phyloP scores from a whole-genome alignment of 2,797 vertebrate species.

The Lagorchestes hirsutus region DNA sequence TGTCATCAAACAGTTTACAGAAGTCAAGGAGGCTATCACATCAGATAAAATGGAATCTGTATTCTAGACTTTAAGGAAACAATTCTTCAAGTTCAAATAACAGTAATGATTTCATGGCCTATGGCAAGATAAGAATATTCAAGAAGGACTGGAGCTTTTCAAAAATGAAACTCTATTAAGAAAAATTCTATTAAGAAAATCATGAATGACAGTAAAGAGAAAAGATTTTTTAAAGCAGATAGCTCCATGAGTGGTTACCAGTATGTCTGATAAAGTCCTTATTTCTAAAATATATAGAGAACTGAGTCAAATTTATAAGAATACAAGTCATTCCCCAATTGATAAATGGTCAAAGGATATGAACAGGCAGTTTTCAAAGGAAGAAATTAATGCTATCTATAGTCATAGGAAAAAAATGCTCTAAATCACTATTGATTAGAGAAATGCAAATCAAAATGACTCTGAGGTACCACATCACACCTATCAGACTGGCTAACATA shows the following conservation, averaged over 20 bases:
- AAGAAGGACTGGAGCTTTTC: background rate
- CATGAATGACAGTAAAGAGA: background rate
- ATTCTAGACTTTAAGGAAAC: background rate
- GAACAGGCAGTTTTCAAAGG: too few relatives aligned
- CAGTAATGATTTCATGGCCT: background rate
- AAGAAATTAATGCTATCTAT: too few relatives aligned
- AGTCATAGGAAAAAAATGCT: too few relatives aligned
- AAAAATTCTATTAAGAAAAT: background rate
- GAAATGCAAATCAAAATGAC: too few relatives aligned
- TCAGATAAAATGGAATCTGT: background rate
- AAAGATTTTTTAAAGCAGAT: background rate
- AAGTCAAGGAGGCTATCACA: background rate
- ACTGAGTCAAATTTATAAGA: too few relatives aligned
- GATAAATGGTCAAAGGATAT: too few relatives aligned
- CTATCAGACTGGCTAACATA: too few relatives aligned
- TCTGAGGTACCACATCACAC: too few relatives aligned
- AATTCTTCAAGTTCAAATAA: background rate
- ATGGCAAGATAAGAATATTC: background rate
- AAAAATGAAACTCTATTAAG: background rate
- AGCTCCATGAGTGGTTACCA: background rate
- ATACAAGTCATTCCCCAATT: too few relatives aligned
- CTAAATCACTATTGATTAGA: too few relatives aligned
- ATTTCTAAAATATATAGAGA: too few relatives aligned
- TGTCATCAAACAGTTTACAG: background rate
- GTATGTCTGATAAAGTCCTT: too few relatives aligned